Evolutionary conservation across 2,797 vertebrate species (phyloP), one percentile per base, ranked within the genome.

Genomic region (Perodicticus potto): DNA sequence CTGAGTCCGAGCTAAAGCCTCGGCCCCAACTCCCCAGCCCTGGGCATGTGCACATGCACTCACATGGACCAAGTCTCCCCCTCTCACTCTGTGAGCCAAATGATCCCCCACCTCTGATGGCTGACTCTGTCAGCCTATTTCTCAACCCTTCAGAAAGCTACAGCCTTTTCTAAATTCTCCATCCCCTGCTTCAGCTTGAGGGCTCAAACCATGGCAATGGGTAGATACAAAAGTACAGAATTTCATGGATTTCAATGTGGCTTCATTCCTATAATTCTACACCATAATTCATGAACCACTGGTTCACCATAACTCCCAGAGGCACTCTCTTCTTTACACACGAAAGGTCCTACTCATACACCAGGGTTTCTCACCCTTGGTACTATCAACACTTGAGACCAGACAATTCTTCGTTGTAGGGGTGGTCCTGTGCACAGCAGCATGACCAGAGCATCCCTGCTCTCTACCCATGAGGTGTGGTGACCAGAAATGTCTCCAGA

Each of bases 21-120:
- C 27, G 55, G 37, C 37, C 49, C 6, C 25, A 5, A 25, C 0
- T 19, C 17, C 40, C 53, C 49, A 34, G 32, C 84, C 17, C 7
- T 7, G 0, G 5, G 74, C 45, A 77, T 20, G 9, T 20, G 29
- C 1, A 7, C 1, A 0, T 3, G 27, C 65, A 65, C 19, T 72
- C 29, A 1, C 32, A 12, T 16, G 13, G 61, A 73, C 61, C 0
- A 1, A 5, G 43, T 16, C 34, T n/a, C 78, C 73, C 49, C 11
- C 5, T 20, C 65, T 45, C 61, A 11, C 73, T 37, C 61, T 20
- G 34, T 32, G 40, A 81, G 80, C 80, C 73, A 55, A 13, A n/a
- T 5, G 40, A 49, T 37, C n/a, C 22, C 17, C 1, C 19, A 8
- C 12, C 43, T n/a, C 89, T 1, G 2, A 23, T 19, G 70, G 76